Conservation (phyloP, 2,888 invertebrate genomes). For the Oegoconia quadripuncta region DNA sequence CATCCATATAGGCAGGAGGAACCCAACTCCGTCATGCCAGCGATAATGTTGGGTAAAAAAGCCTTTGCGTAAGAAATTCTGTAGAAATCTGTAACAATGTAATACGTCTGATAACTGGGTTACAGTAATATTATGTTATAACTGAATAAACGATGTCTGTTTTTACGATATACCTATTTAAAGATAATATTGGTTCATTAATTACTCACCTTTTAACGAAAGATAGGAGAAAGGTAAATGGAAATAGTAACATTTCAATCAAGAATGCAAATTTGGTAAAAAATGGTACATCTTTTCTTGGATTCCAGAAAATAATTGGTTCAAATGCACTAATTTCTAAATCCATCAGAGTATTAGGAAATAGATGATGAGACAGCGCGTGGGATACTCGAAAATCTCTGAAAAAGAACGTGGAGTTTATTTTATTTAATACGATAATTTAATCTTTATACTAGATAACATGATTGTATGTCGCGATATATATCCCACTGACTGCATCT, state of each 20-base stretch:
- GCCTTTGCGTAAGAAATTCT: slow-evolving; percentile 40
- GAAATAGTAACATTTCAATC: slow-evolving; percentile 61
- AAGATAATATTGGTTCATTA: not conserved
- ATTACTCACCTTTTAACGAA: slow-evolving; percentile 54
- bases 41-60: slow-evolving; percentile 47
- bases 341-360: slow-evolving; percentile 87
- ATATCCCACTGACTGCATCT: too few species aligned
- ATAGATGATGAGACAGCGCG: slow-evolving; percentile 87
- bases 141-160: too few species aligned
- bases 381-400: slow-evolving; percentile 88
- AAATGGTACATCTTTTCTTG: slow-evolving; percentile 74
- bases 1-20: slow-evolving; percentile 65
- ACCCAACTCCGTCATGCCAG: slow-evolving; percentile 53
- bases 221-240: slow-evolving; percentile 49
- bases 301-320: slow-evolving; percentile 83
- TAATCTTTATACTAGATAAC: not conserved
- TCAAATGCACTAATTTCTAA: slow-evolving; percentile 84
- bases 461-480: not conserved
- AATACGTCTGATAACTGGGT: too few species aligned
- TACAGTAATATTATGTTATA: too few species aligned
- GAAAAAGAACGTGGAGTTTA: slow-evolving; percentile 34
- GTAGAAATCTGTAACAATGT: slow-evolving; percentile 37
- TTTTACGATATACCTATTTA: not conserved
- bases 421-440: too few species aligned
- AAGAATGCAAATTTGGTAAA: slow-evolving; percentile 72